Percentiles rank a stretch among this genome's conserved stretches.
Conservation (phyloP, 2,888 invertebrate species). For the Arenicola marina region DNA sequence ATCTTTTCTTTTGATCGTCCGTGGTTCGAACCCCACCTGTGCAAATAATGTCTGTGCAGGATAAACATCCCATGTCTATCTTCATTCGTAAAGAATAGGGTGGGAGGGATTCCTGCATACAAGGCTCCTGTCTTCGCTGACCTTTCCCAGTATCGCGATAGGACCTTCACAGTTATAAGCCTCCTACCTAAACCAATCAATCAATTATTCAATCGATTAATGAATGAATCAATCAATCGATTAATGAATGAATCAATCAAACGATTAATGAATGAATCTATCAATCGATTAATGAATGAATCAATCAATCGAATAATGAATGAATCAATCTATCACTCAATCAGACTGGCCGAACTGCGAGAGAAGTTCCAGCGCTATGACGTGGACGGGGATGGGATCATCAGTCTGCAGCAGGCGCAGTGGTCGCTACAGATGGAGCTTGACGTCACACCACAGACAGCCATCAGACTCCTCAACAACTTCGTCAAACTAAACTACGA, state of each 20-base stretch:
- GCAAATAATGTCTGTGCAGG: no score
- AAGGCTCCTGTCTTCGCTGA: no score
- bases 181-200: no score
- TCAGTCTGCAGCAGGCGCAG: conserved; percentile 25
- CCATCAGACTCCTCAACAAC: conserved; percentile 27
- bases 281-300: neutral
- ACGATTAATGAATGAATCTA: neutral
- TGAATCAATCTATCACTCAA: neutral
- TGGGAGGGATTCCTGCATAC: no score
- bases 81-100: no score
- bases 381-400: conserved; percentile 18
- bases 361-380: conserved; percentile 31
- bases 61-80: no score
- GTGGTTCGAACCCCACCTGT: no score
- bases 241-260: neutral
- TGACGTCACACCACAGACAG: conserved; percentile 18
- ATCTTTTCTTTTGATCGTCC: no score
- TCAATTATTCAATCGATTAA: no score
- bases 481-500: conserved; percentile 25
- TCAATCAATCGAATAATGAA: neutral
- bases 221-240: neutral
- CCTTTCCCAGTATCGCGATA: no score
- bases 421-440: conserved; percentile 28
- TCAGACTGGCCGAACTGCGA: conserved; percentile 23
- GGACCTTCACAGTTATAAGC: no score